Evolutionary conservation across 2,888 invertebrate genomes (phyloP).

Genomic region (Pachydiplax longipennis): DNA sequence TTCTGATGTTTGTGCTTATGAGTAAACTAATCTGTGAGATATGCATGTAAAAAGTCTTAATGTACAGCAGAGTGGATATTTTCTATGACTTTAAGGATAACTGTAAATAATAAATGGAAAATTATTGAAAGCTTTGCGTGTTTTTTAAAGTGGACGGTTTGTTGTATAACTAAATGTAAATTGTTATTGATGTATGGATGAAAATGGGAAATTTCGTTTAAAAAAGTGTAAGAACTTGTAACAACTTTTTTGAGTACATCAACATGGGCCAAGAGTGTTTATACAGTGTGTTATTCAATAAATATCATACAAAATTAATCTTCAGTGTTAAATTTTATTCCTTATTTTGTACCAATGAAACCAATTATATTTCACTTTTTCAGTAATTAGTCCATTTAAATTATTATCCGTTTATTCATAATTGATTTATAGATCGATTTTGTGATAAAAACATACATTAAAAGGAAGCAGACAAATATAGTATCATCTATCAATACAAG

Average conservation of each 20-base stretch:
- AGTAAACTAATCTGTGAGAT: background rate
- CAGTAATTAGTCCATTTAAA: no score
- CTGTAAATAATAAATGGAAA: background rate
- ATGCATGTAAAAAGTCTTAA: background rate
- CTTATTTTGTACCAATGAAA: no score
- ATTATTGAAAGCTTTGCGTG: background rate
- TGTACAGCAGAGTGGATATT: background rate
- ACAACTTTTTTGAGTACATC: background rate
- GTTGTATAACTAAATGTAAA: background rate
- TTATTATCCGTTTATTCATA: no score
- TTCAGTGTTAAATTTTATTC: no score
- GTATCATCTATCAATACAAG: no score
- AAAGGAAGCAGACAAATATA: no score
- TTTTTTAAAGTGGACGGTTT: background rate
- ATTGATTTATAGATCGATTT: no score
- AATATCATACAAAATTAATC: background rate
- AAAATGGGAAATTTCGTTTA: background rate
- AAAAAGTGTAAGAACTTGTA: background rate
- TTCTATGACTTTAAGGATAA: background rate
- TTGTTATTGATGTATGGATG: conserved; percentile 29
- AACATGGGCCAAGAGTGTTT: conserved; percentile 36
- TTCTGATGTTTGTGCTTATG: background rate
- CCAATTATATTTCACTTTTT: no score
- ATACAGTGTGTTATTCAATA: conserved; percentile 37
- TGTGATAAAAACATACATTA: no score